Conservation (phyloP, 2,888 invertebrate species). For the Pristionchus japonicus region DNA sequence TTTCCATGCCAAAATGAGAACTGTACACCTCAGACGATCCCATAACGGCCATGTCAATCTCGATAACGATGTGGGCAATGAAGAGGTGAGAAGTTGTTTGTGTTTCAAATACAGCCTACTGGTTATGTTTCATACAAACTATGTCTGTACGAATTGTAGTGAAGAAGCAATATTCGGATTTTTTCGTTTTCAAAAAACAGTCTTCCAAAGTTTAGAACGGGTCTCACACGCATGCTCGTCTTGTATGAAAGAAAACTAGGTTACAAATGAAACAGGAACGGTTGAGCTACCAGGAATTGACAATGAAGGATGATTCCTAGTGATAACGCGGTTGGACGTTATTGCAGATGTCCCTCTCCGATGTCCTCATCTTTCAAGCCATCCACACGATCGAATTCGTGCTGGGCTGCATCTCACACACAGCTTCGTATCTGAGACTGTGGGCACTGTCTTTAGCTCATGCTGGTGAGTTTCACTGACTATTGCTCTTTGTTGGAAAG, state of each 20-base stretch:
- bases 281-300: too few relatives aligned
- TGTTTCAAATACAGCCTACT: neutral
- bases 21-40: constrained; percentile 49
- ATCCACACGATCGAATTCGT: constrained; percentile 99
- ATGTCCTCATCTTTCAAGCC: constrained; percentile 90
- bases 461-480: constrained; percentile 85
- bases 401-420: constrained; percentile 96
- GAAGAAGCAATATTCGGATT: too few relatives aligned
- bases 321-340: too few relatives aligned
- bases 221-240: too few relatives aligned
- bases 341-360: constrained; percentile 84
- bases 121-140: neutral
- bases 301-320: too few relatives aligned
- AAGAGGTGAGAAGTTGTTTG: constrained; percentile 77
- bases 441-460: constrained; percentile 99
- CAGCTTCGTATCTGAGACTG: constrained; percentile 96
- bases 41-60: constrained; percentile 61
- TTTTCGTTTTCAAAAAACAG: too few relatives aligned
- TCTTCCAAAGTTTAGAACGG: too few relatives aligned
- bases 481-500: too few relatives aligned
- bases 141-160: too few relatives aligned
- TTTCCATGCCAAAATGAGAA: too few relatives aligned
- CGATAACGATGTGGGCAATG: constrained; percentile 77
- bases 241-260: too few relatives aligned
- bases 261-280: too few relatives aligned